Evolutionary conservation across 2,888 invertebrate species (phyloP).

Genomic region (Sturmia bella): DNA sequence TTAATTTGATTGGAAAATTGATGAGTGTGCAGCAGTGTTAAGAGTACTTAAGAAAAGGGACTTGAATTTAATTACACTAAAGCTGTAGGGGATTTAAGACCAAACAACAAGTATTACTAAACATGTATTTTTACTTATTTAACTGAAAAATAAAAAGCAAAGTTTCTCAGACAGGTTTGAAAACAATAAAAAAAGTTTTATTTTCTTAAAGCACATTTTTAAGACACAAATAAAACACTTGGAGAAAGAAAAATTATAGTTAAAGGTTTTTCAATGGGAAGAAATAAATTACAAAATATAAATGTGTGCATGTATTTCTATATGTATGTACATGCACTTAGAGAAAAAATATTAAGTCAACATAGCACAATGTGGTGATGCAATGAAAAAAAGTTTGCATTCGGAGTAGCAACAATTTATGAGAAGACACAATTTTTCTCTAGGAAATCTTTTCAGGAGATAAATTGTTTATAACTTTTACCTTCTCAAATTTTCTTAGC

Average conservation of each 20-base stretch:
- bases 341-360: no score
- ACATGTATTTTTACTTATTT: slow-evolving; percentile 12
- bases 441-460: no score
- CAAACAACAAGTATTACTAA: slow-evolving; percentile 39
- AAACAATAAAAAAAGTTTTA: slow-evolving; percentile 36
- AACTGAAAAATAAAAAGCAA: not conserved
- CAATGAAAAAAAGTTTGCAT: no score
- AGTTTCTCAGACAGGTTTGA: slow-evolving; percentile 36
- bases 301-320: no score
- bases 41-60: slow-evolving; percentile 69
- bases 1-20: slow-evolving; percentile 71
- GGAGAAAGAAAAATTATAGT: not conserved
- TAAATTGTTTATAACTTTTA: no score
- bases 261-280: slow-evolving; percentile 27
- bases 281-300: slow-evolving; percentile 17
- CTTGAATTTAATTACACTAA: slow-evolving; percentile 70
- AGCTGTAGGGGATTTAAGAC: slow-evolving; percentile 66
- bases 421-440: no score
- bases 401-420: no score
- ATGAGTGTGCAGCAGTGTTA: slow-evolving; percentile 69
- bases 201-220: not conserved
- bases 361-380: no score
- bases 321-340: no score
- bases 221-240: slow-evolving; percentile 4
- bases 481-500: no score